A percentile compares a stretch with the other conserved stretches of the same genome.
Evolutionary conservation across 2,113 vertebrate genomes (phyloP).

Genomic region (Equus quagga): DNA sequence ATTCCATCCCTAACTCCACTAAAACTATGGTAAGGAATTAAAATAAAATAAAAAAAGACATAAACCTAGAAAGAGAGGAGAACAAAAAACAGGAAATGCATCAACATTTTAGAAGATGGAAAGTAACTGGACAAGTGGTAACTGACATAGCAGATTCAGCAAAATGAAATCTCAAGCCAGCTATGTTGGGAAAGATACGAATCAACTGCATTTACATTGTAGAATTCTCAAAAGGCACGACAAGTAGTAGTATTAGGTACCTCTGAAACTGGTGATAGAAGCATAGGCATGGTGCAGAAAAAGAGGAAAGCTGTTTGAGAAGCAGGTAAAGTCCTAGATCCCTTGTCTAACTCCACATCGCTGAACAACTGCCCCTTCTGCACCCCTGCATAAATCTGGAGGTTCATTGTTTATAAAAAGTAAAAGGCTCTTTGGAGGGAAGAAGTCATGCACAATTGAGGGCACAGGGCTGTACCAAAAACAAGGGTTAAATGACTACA

Average conservation of each 20-base stretch:
- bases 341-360: neutral
- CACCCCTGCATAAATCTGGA: neutral
- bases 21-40: neutral
- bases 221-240: neutral
- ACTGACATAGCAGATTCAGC: neutral
- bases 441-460: neutral
- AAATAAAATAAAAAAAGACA: neutral
- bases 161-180: conserved; percentile 13
- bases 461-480: neutral
- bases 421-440: conserved; percentile 15
- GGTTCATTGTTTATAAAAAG: conserved; percentile 18
- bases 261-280: conserved; percentile 4
- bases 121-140: neutral
- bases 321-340: neutral
- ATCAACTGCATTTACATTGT: neutral
- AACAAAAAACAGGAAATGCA: neutral
- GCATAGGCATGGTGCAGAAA: neutral
- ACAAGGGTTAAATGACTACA: neutral
- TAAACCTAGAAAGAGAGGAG: neutral
- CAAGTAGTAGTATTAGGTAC: neutral
- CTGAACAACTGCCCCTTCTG: neutral
- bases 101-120: conserved; percentile 46
- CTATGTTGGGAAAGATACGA: neutral
- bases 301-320: conserved; percentile 3
- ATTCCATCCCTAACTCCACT: neutral